Evolutionary conservation across 2,113 vertebrate genomes (phyloP).

Genomic region (Perca schrenkii): DNA sequence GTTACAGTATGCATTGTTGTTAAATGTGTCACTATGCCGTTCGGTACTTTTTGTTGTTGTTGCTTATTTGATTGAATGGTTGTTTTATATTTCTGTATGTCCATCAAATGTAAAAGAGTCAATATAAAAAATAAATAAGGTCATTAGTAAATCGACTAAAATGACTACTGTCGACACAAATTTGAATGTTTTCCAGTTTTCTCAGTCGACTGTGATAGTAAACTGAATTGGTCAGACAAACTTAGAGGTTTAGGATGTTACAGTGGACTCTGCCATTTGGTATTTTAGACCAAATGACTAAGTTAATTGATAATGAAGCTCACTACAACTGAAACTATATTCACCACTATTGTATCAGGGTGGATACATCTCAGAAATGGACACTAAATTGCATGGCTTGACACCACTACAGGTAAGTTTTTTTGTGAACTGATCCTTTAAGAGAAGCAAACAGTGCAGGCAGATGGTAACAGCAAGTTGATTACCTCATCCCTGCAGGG

Average conservation of each 20-base stretch:
- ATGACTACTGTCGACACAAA: neutral
- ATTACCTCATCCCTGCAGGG: constrained; percentile 25
- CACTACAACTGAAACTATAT: neutral
- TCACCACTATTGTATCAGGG: neutral
- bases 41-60: too few species aligned
- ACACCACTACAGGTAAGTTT: constrained; percentile 5
- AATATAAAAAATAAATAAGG: too few species aligned
- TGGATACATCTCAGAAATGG: neutral
- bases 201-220: neutral
- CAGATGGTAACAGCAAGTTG: constrained; percentile 62
- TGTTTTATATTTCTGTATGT: too few species aligned
- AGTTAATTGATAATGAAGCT: neutral
- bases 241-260: too few species aligned
- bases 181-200: neutral
- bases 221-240: neutral
- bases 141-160: neutral
- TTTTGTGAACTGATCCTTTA: constrained; percentile 3
- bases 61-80: too few species aligned
- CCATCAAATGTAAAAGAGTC: too few species aligned
- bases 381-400: neutral
- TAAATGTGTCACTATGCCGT: too few species aligned
- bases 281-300: neutral
- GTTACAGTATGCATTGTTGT: too few species aligned
- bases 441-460: constrained; percentile 19
- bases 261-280: neutral